Evolutionary conservation across 2,113 vertebrate species (phyloP).

Genomic region (Hippocampus zosterae): DNA sequence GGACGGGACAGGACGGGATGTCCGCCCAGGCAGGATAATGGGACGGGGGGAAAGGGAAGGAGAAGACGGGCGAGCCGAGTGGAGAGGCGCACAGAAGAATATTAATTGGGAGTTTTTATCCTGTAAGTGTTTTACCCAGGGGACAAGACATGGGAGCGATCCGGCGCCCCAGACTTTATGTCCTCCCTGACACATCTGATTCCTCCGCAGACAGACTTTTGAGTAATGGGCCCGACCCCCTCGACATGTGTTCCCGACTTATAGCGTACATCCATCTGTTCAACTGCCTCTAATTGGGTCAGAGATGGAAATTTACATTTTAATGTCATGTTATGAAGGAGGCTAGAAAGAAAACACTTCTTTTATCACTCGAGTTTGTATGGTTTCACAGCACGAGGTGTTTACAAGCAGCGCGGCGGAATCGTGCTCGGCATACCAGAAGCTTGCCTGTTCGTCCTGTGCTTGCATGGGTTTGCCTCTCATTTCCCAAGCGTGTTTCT

Average conservation of each 20-base stretch:
- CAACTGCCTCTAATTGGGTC: slow-evolving; percentile 1
- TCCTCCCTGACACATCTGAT: slow-evolving; percentile 36
- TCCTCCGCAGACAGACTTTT: slow-evolving; percentile 27
- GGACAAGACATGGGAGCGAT: slow-evolving; percentile 51
- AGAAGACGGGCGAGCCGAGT: slow-evolving; percentile 48
- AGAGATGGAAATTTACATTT: background rate
- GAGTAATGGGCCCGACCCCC: slow-evolving; percentile 21
- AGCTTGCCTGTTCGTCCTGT: background rate
- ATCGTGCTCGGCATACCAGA: background rate
- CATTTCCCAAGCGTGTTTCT: background rate
- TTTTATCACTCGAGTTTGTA: background rate
- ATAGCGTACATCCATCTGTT: background rate
- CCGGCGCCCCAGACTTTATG: slow-evolving; percentile 56
- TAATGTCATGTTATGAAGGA: background rate
- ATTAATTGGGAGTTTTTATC: slow-evolving; percentile 74
- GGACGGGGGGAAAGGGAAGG: slow-evolving; percentile 60
- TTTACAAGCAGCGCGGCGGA: background rate
- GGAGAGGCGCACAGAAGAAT: slow-evolving; percentile 65
- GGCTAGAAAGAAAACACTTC: background rate
- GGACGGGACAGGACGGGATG: slow-evolving; percentile 63
- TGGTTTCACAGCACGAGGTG: background rate
- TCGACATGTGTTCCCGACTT: slow-evolving; percentile 10
- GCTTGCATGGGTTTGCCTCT: background rate
- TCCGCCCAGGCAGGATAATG: slow-evolving; percentile 63
- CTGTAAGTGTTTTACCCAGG: slow-evolving; percentile 58